Base-by-base conservation (phyloP, 2,888 invertebrate species). In the Meghimatium bilineatum region DNA sequence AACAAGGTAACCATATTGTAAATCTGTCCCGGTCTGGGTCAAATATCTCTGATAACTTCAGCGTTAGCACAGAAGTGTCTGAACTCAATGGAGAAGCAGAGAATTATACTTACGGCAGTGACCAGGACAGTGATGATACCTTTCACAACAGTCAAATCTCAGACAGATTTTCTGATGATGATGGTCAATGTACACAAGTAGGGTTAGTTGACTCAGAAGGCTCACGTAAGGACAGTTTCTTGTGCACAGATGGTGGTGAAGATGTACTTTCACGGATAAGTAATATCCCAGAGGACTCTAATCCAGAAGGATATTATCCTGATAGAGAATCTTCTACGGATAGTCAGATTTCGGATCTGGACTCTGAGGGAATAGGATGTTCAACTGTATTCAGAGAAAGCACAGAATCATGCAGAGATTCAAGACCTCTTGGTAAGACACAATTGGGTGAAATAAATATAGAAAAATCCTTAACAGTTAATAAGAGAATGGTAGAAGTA, bases 51-150 rank as follows among this genome's bases (percentile, higher is more conserved):
- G 92, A 92, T 86, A 88, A 87, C 44, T 86, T 92, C 5, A 92
- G 92, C 88, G 88, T 90, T 20, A 91, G 92, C 71, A 88, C 89
- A 20, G 92, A 92, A 79, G 86, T 86, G 29, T 90, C 91, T 17
- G 92, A 92, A 80, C 88, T 89, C 8, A 85, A 80, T 36, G 88
- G 88, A 1, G 74, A 75, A n/a, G 80, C 80, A 20, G 82, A 82
- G 63, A 72, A 32, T 32, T 52, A 38, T 52, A 29, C 66, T 52
- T 38, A 69, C 26, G 71, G n/a, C 17, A 60, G 82, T 75, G 81
- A 74, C 23, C 38, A 38, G 36, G 44, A 56, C 36, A 83, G 83
- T 49, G 75, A 84, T 63, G 78, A 69, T 38, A 84, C 84, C 0
- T 36, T 84, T 1, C 32, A 72, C 23, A 80, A 72, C 38, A 44